These are phyloP conservation scores for Parnassius smintheus DNA, from an alignment of 2,888 invertebrate genomes.

Conservation along the genomic window DNA sequence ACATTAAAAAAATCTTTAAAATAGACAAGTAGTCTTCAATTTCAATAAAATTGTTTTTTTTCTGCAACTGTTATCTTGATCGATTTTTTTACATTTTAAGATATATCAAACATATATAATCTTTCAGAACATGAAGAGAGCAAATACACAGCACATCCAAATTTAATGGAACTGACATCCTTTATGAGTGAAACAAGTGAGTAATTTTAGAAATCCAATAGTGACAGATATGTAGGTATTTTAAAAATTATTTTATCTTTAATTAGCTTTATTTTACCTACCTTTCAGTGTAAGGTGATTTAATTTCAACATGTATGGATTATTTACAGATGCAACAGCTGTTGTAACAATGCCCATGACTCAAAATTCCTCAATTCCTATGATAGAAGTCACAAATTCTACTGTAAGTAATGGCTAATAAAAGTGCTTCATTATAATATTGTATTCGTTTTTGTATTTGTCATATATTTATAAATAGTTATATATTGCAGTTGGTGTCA, in stretches of 20 bases:
- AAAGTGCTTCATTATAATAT: background rate
- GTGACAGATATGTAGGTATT: constrained; percentile 10
- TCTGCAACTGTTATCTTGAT: too few species aligned
- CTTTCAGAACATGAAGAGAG: constrained; percentile 67
- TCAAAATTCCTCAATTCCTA: constrained; percentile 71
- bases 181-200: constrained; percentile 77
- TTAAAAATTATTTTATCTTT: background rate
- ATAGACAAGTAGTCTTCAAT: too few species aligned
- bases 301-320: constrained; percentile 6
- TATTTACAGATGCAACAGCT: constrained; percentile 71
- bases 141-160: constrained; percentile 67
- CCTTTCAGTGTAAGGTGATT: background rate
- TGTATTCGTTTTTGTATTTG: background rate
- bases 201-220: constrained; percentile 34
- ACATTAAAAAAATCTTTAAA: too few species aligned
- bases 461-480: background rate
- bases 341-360: constrained; percentile 75
- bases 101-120: background rate
- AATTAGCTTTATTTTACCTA: background rate
- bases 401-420: constrained; percentile 54
- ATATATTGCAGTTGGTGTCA: constrained; percentile 60
- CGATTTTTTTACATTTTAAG: too few species aligned
- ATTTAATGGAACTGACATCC: constrained; percentile 72
- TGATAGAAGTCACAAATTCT: constrained; percentile 76
- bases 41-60: too few species aligned